These are phyloP conservation scores for Heliconius sara DNA, from an alignment of 2,888 invertebrate genomes.

Conservation along the genomic window DNA sequence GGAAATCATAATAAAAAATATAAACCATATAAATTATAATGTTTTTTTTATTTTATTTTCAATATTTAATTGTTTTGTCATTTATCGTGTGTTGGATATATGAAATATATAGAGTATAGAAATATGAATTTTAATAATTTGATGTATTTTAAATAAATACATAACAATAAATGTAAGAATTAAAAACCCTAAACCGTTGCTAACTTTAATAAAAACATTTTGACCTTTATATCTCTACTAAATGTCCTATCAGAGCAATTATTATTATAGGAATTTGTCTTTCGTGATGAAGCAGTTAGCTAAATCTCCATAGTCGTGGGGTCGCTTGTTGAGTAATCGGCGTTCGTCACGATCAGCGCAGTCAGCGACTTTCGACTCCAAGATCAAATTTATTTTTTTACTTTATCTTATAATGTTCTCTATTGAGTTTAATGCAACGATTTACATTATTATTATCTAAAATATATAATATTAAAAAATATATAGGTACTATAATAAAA, in stretches of 20 bases:
- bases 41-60: background rate
- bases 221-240: slow-evolving; percentile 33
- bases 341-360: slow-evolving; percentile 40
- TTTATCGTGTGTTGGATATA: background rate
- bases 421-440: slow-evolving; percentile 3
- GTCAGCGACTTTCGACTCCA: slow-evolving; percentile 33
- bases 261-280: slow-evolving; percentile 39
- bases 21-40: background rate
- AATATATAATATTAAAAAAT: background rate
- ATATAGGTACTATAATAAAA: too few species aligned
- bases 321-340: slow-evolving; percentile 53
- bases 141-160: background rate
- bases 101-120: background rate
- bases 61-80: background rate
- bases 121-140: background rate
- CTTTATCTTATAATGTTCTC: slow-evolving; percentile 5
- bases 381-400: slow-evolving; percentile 32
- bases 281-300: slow-evolving; percentile 67
- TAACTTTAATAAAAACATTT: slow-evolving; percentile 1
- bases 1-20: background rate
- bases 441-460: background rate
- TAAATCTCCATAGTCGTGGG: slow-evolving; percentile 71
- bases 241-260: slow-evolving; percentile 35
- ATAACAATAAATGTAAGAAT: background rate
- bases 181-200: background rate